phyloP scores from a whole-genome alignment of 37 sponge, comb jelly and placozoan genomes.

The Lycopodina hypogea region DNA sequence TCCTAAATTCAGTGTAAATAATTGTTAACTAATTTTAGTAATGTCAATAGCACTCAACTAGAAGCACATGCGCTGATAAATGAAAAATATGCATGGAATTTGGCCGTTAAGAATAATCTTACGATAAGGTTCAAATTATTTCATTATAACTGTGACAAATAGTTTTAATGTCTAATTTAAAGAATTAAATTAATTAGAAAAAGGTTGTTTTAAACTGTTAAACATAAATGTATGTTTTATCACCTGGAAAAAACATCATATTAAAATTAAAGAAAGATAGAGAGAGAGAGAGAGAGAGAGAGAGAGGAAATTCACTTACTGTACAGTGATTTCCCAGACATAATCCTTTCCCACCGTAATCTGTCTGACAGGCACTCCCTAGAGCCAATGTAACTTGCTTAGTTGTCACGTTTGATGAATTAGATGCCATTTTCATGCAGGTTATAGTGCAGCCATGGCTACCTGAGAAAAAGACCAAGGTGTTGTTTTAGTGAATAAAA shows the following conservation, averaged over 20 bases:
- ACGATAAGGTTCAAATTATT: too few relatives aligned
- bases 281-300: background rate
- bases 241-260: background rate
- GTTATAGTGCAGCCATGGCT: background rate
- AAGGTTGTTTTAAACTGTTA: too few relatives aligned
- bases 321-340: constrained; percentile 6
- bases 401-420: background rate
- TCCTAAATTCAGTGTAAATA: too few relatives aligned
- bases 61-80: too few relatives aligned
- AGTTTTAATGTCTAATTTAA: too few relatives aligned
- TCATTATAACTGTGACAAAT: too few relatives aligned
- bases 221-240: background rate
- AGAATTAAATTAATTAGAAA: too few relatives aligned
- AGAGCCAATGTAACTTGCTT: background rate
- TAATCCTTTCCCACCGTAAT: background rate
- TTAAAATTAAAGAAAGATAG: background rate
- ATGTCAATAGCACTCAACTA: too few relatives aligned
- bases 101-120: too few relatives aligned
- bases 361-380: constrained; percentile 1
- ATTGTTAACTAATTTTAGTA: too few relatives aligned
- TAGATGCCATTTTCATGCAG: background rate
- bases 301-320: background rate
- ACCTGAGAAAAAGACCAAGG: background rate
- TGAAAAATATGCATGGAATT: too few relatives aligned
- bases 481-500: too few relatives aligned